Percentiles rank a stretch among this genome's conserved stretches.
phyloP scores from a whole-genome alignment of 2,888 invertebrate species.

The Xestia xanthographa region DNA sequence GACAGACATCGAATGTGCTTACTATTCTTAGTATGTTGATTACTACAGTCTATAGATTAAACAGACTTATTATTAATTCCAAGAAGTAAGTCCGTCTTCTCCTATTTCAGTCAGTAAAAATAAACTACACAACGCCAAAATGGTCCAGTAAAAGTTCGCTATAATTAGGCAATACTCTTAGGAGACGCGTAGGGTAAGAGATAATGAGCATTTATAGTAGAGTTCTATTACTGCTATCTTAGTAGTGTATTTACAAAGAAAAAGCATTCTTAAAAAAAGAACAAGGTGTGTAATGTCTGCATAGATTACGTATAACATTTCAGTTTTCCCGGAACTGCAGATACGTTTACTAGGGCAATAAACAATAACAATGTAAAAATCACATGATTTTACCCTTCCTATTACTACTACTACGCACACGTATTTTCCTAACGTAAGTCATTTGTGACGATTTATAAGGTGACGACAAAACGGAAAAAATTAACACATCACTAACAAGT shows the following conservation, averaged over 20 bases:
- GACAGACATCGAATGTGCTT: neutral
- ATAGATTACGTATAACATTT: neutral
- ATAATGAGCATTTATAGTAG: no score
- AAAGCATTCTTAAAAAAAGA: neutral
- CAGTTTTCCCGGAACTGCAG: constrained; percentile 16
- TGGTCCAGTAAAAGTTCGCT: neutral
- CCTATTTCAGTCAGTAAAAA: no score
- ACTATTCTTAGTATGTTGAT: neutral
- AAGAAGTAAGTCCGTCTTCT: neutral
- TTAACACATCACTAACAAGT: constrained; percentile 19
- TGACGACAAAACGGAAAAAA: constrained; percentile 32
- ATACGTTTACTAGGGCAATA: neutral
- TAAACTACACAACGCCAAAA: neutral
- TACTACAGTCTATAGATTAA: neutral
- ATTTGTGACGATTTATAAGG: constrained; percentile 14
- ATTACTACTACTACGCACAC: neutral
- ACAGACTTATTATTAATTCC: neutral
- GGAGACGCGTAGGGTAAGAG: neutral
- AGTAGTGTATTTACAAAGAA: no score
- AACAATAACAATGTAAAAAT: constrained; percentile 1
- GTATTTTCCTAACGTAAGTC: constrained; percentile 26
- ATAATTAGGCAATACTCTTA: neutral
- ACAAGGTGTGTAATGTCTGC: neutral
- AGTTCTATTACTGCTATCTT: no score
- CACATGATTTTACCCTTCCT: constrained; percentile 10